Percentiles rank a stretch among this genome's conserved stretches.
Evolutionary conservation across 2,113 vertebrate genomes (phyloP).

Genomic region (Rhinichthys klamathensis): DNA sequence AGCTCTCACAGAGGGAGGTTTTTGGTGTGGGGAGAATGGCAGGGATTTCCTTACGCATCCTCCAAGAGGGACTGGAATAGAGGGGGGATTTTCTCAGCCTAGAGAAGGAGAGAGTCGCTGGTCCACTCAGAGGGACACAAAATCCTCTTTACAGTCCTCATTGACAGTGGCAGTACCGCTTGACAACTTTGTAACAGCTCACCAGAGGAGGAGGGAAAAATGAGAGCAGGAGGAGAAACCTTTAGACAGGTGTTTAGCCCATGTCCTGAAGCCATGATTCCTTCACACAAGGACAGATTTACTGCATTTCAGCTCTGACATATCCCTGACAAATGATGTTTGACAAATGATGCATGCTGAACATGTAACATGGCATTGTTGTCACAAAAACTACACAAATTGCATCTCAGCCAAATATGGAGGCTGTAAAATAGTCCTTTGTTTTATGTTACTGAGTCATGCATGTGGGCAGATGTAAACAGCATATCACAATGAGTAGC

Average conservation of each 20-base stretch:
- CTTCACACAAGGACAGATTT: conserved; percentile 1
- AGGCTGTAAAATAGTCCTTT: conserved; percentile 13
- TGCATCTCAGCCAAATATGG: neutral
- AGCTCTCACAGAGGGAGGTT: conserved; percentile 18
- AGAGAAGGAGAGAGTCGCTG: neutral
- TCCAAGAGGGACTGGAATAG: conserved; percentile 2
- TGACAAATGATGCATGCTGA: neutral
- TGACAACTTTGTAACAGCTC: neutral
- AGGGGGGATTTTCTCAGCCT: conserved; percentile 34
- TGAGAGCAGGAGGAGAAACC: neutral
- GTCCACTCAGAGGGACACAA: conserved; percentile 9
- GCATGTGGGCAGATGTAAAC: conserved; percentile 12
- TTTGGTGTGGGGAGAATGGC: conserved; percentile 30
- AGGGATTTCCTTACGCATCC: conserved; percentile 19
- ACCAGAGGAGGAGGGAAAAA: neutral
- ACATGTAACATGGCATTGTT: neutral
- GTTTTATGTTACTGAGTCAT: conserved; percentile 25
- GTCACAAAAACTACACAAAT: conserved; percentile 11
- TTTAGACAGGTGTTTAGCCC: conserved; percentile 6
- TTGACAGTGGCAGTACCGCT: neutral
- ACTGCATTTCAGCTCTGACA: neutral
- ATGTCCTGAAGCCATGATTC: conserved; percentile 6
- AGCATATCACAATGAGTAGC: neutral
- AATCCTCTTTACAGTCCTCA: conserved; percentile 32
- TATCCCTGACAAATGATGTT: neutral